Base-by-base conservation (phyloP, 2,888 invertebrate genomes). In the Nephrotoma appendiculata region DNA sequence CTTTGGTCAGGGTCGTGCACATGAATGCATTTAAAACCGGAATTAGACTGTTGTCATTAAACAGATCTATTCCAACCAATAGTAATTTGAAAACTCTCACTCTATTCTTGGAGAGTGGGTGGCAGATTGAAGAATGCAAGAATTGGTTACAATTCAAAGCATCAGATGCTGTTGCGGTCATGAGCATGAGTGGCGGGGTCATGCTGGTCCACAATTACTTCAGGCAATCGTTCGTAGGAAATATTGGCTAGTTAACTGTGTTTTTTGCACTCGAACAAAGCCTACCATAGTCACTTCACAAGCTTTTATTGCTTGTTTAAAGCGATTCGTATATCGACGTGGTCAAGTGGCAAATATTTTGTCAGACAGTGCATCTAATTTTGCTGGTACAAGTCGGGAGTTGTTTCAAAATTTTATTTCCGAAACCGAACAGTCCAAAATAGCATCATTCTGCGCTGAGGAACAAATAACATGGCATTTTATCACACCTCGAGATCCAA, bases 101-200 rank as follows among this genome's bases (percentile, higher is more conserved):
- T 57, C 86, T 87, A 5, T 86, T 87, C 9, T 57, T 87, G 3
- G 86, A n/a, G 87, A 86, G 86, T 86, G 43, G 87, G 87, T 45
- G 86, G 87, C 12, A 84, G 86, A 83, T 52, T 86, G n/a, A 52
- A 86, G 41, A 87, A 87, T 84, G 85, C 86, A 31, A 84, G 15
- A n/a, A 41, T 87, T 3, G 41, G 57, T 11, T 87, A 45, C n/a
- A 85, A 87, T 2, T 85, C 85, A 85, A 83, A 87, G 48, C 87
- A 86, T 1, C 2, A 31, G 31, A 31, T 31, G 1, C 2, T 1
- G 2, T 31, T 31, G 43, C 86, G 86, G 31, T 44, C 83, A 87
- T 19, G 86, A 71, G n/a, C 87, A 87, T 19, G 41, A 87, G 7
- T 86, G 4, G 5, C 45, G 41, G 7, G 83, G 86, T 12, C 86